These are phyloP conservation scores for Ifrita kowaldi DNA, from an alignment of 2,113 vertebrate genomes.

Conservation along the genomic window DNA sequence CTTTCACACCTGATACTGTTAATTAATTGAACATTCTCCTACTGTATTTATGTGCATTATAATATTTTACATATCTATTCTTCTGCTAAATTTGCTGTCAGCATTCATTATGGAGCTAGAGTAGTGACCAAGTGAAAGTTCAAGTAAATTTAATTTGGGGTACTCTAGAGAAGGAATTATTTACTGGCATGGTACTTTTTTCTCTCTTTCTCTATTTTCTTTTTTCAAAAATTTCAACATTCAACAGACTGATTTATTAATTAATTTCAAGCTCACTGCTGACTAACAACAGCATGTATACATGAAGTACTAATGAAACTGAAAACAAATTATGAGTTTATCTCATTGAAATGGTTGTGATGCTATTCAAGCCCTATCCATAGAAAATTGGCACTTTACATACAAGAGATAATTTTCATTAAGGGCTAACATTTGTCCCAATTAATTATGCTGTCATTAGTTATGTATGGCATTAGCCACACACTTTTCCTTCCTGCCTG, in stretches of 20 bases:
- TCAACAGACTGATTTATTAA: not conserved
- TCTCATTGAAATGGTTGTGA: not conserved
- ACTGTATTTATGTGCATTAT: not conserved
- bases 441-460: not conserved
- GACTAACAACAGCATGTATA: not conserved
- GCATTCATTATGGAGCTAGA: not conserved
- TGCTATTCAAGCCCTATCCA: not conserved
- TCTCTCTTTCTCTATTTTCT: rapidly evolving
- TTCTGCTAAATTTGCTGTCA: not conserved
- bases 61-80: not conserved
- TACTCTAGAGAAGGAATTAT: not conserved
- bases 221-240: not conserved
- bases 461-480: not conserved
- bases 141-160: not conserved
- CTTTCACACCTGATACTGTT: not conserved
- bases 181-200: not conserved
- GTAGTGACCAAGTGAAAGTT: not conserved
- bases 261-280: not conserved
- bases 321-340: not conserved
- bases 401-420: not conserved
- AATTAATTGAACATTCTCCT: not conserved
- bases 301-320: not conserved
- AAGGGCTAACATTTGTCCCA: not conserved
- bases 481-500: not conserved
- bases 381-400: not conserved